phyloP scores from a whole-genome alignment of 2,888 invertebrate species.

The Zaprionus obscuricornis region DNA sequence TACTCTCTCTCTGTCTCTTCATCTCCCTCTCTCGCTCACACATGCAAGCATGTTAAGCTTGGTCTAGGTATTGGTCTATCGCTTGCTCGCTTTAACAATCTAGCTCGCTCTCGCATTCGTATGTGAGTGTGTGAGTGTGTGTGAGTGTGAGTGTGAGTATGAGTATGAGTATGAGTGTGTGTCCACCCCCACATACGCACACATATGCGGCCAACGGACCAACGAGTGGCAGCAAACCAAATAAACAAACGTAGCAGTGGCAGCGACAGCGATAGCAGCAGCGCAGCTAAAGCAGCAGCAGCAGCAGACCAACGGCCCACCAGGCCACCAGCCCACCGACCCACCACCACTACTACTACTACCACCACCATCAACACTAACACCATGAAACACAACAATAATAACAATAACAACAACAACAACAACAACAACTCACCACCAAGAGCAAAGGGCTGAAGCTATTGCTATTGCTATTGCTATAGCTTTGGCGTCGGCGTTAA shows the following conservation, averaged over 20 bases:
- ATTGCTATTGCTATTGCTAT: too few species aligned
- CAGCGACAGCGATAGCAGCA: conserved; percentile 21
- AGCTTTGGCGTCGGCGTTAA: conserved; percentile 6
- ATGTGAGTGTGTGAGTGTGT: conserved; percentile 8
- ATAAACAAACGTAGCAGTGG: conserved; percentile 49
- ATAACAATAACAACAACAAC: conserved; percentile 40
- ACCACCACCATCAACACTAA: conserved; percentile 33
- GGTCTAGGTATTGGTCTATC: not conserved
- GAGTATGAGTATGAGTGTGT: conserved; percentile 44
- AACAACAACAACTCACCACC: conserved; percentile 56
- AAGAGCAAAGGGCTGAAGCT: conserved; percentile 31
- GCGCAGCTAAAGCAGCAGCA: conserved; percentile 8
- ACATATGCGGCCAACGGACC: conserved; percentile 61
- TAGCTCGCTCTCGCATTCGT: conserved; percentile 32
- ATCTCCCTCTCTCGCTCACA: not conserved
- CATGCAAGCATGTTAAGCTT: too few species aligned
- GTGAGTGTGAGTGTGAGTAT: conserved; percentile 25
- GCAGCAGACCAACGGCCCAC: conserved; percentile 16
- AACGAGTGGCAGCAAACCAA: conserved; percentile 55
- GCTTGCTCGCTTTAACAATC: conserved; percentile 23
- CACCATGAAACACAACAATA: conserved; percentile 8
- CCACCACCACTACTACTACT: conserved; percentile 40
- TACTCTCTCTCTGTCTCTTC: conserved; percentile 3
- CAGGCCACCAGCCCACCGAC: conserved; percentile 41
- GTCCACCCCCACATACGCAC: conserved; percentile 76